Percentiles rank a stretch among this genome's conserved stretches.
Evolutionary conservation across 2,888 invertebrate genomes (phyloP).

Genomic region (Dermolepida albohirtum): DNA sequence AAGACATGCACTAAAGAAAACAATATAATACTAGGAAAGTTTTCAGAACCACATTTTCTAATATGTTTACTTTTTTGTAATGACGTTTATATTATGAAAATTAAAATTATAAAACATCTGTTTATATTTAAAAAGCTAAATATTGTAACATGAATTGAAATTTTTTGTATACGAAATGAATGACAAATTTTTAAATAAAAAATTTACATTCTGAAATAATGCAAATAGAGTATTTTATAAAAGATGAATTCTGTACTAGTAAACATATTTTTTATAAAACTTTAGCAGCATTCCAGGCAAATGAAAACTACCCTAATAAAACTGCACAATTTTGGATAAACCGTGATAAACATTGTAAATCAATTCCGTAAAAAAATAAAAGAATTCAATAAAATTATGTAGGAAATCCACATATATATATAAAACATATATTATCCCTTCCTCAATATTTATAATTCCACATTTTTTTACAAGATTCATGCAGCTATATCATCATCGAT

Average conservation of each 20-base stretch:
- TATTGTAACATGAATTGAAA: too few relatives aligned
- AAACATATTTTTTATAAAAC: too few relatives aligned
- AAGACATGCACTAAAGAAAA: constrained; percentile 3
- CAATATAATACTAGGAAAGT: constrained; percentile 12
- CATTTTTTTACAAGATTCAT: constrained; percentile 44
- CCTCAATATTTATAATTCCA: constrained; percentile 25
- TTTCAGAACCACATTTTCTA: constrained; percentile 6
- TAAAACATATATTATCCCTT: constrained; percentile 9
- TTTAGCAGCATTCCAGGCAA: too few relatives aligned
- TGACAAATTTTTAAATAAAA: too few relatives aligned
- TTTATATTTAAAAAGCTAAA: too few relatives aligned
- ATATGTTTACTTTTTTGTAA: neutral
- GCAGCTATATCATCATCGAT: constrained; percentile 47
- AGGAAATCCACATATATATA: constrained; percentile 23
- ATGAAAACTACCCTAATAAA: constrained; percentile 30
- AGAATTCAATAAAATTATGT: constrained; percentile 12
- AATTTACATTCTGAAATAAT: too few relatives aligned
- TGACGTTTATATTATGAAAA: too few relatives aligned
- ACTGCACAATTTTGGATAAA: constrained; percentile 33
- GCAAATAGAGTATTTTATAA: too few relatives aligned
- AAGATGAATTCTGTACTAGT: too few relatives aligned
- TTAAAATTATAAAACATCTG: too few relatives aligned
- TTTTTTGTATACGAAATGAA: too few relatives aligned
- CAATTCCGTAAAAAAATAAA: constrained; percentile 17
- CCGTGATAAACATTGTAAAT: neutral